These are phyloP conservation scores for Zapornia atra DNA, from an alignment of 2,113 vertebrate genomes.

Conservation along the genomic window DNA sequence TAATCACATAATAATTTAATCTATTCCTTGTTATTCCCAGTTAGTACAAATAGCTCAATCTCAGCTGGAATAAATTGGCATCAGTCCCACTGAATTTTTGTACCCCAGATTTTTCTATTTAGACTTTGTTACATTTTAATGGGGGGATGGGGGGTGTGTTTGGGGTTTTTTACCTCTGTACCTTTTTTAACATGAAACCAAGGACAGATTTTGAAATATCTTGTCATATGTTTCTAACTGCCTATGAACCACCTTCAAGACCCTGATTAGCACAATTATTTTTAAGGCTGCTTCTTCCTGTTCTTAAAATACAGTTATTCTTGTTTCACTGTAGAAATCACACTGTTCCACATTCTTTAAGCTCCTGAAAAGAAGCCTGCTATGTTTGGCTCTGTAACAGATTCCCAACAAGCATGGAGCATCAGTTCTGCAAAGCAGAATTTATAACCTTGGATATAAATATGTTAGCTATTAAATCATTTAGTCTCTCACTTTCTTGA, in stretches of 20 bases:
- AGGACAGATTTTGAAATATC: background rate
- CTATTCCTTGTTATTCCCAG: background rate
- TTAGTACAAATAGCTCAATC: background rate
- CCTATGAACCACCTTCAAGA: background rate
- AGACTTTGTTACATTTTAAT: background rate
- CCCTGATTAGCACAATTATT: background rate
- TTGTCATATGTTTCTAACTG: background rate
- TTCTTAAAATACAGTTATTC: slow-evolving; percentile 1
- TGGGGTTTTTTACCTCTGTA: background rate
- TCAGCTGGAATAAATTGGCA: background rate
- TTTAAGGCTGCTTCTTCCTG: background rate
- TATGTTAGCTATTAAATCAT: background rate
- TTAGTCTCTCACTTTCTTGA: background rate
- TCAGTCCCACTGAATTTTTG: background rate
- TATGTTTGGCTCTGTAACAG: background rate
- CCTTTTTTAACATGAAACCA: background rate
- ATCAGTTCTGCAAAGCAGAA: background rate
- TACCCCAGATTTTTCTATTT: background rate
- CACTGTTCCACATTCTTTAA: background rate
- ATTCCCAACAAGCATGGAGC: background rate
- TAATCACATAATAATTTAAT: background rate
- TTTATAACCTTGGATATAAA: background rate
- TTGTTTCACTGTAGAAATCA: background rate
- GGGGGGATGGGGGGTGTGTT: background rate
- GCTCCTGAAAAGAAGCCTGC: background rate